Evolutionary conservation across 2,888 invertebrate genomes (phyloP).

Genomic region (Actias luna): DNA sequence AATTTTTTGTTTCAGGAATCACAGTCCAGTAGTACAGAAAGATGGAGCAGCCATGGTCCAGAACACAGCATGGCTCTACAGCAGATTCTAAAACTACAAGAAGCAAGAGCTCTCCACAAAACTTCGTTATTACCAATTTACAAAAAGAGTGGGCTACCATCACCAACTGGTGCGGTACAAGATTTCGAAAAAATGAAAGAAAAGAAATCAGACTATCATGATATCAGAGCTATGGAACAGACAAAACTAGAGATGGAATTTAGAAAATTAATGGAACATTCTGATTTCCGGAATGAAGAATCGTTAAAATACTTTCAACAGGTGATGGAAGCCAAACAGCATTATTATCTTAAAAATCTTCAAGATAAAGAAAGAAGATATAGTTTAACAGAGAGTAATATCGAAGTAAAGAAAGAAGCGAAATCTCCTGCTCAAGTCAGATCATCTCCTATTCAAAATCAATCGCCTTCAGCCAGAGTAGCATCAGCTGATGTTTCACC

Average conservation of each 20-base stretch:
- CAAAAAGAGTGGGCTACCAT: conserved; percentile 72
- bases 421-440: conserved; percentile 58
- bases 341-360: conserved; percentile 64
- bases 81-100: conserved; percentile 94
- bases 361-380: conserved; percentile 61
- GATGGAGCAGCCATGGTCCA: conserved; percentile 94
- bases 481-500: conserved; percentile 70
- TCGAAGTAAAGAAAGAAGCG: conserved; percentile 59
- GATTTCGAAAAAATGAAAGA: conserved; percentile 30
- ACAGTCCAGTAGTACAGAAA: conserved; percentile 90
- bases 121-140: conserved; percentile 77
- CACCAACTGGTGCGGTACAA: conserved; percentile 50
- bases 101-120: conserved; percentile 88
- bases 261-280: conserved; percentile 80
- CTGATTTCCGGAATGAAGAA: conserved; percentile 66
- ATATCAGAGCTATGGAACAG: conserved; percentile 68
- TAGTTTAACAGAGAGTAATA: conserved; percentile 38
- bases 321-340: conserved; percentile 73
- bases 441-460: conserved; percentile 50
- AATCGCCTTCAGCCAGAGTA: conserved; percentile 55
- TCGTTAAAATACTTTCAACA: conserved; percentile 72
- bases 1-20: conserved; percentile 86
- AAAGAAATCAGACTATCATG: conserved; percentile 61
- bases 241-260: conserved; percentile 82
- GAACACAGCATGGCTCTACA: conserved; percentile 96